phyloP scores from a whole-genome alignment of 2,113 vertebrate species.

The Sorex fumeus region DNA sequence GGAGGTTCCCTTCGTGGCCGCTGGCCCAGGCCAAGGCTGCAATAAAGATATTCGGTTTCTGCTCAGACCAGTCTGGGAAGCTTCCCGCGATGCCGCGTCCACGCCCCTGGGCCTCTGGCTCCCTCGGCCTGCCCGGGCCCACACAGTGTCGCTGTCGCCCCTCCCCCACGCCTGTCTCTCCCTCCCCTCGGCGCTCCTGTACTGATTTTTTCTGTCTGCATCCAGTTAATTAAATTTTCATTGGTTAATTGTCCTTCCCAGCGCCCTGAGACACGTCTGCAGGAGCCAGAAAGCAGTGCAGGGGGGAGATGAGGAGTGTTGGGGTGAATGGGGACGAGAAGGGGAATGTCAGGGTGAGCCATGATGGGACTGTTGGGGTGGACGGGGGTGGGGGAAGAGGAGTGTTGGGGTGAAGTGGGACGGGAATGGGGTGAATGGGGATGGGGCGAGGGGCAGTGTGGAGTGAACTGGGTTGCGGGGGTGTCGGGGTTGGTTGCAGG shows the following conservation, averaged over 20 bases:
- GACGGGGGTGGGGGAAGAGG: not conserved
- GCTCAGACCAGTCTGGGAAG: conserved; percentile 61
- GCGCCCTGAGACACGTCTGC: not conserved
- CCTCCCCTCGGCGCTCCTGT: fast-evolving
- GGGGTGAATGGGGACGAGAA: no score
- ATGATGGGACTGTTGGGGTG: not conserved
- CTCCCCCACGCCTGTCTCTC: not conserved
- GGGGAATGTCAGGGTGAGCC: no score
- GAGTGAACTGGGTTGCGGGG: no score
- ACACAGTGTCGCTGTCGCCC: not conserved
- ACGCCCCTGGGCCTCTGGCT: not conserved
- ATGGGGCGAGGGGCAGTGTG: no score
- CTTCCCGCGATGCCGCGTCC: not conserved
- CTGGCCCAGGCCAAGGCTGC: conserved; percentile 74
- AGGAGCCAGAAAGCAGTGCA: not conserved
- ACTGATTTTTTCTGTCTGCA: not conserved
- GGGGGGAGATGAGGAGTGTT: not conserved
- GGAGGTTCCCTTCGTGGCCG: conserved; percentile 73
- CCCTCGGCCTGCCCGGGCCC: no score
- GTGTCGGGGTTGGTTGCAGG: no score
- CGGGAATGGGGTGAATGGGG: no score
- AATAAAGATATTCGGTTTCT: conserved; percentile 65
- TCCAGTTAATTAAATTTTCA: conserved; percentile 76
- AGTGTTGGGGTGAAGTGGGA: not conserved
- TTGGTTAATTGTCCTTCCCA: conserved; percentile 68